Evolutionary conservation across 2,113 vertebrate genomes (phyloP), one percentile per base, ranked within the genome.

Genomic region (Sinosuthora webbiana): DNA sequence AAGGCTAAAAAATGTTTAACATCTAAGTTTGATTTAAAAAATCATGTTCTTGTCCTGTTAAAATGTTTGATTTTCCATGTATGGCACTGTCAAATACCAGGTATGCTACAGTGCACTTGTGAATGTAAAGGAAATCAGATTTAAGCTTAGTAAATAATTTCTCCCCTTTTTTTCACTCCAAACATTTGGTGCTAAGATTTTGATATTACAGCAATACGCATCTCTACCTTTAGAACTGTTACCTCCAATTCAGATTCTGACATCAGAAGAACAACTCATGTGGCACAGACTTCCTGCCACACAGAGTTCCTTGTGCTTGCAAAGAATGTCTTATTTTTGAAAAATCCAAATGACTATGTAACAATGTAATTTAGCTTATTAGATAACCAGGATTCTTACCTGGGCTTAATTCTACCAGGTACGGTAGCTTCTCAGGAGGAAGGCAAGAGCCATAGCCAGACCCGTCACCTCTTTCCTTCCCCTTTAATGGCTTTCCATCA

Each of bases 391-490:
- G 78, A 64, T 49, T 92, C 97, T 98, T 97, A 99, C 99, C 99
- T 97, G 99, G 98, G 96, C 99, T 99, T 95, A 99, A 97, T 97
- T 99, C 99, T 90, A 99, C 99, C 74, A 99, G 96, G 91, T 99
- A 99, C 47, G 99, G 99, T 96, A 99, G 98, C 78, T 99, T 99
- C 96, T 99, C 99, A 0, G 99, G 98, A 19, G 99, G 99, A 44
- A 98, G 96, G 3, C 95, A 94, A 39, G 97, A 98, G 62, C 98
- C 98, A 7, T 98, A 98, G 87, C 98, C 95, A 11, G 98, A 98
- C 56, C 98, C 97, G 0, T 98, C 98, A 59, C 91, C 76, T 92
- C 97, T 97, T 53, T 98, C 98, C 96, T 98, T 99, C 69, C 98
- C 98, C 60, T 98, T 97, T 35, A 93, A 85, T 14, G 89, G 94